Base-by-base conservation (phyloP, 2,888 invertebrate species). In the Melangyna quadrimaculata region DNA sequence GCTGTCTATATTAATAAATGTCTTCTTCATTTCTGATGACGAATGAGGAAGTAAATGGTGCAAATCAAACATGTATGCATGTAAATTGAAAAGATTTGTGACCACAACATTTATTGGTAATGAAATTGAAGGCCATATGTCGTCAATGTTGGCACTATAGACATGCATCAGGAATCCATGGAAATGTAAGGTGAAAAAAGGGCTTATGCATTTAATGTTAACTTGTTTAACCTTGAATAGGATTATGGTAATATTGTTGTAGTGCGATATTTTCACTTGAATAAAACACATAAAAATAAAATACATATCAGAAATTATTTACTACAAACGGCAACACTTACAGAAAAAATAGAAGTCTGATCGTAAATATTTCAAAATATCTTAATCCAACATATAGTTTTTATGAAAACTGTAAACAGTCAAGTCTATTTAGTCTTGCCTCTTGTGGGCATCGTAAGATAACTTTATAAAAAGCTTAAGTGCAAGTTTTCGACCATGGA, bases 1-100 rank as follows among this genome's bases (percentile, higher is more conserved):
- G 43, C 43, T 74, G 65, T 75, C 79, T 53, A 40, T 59, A 74
- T 79, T 63, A 57, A 83, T 83, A 78, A 83, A 48, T n/a, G 48
- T 78, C 51, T 71, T 70, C 57, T 84, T 84, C 59, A 57, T 53
- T 43, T 74, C 17, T 22, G 43, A 65, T 79, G 65, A 53, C 57
- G 32, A 63, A 69, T 37, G 78, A 57, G 53, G 29, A 43, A 51
- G 51, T 70, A 69, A 70, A n/a, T 51, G 71, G 14, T 7, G 19
- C n/a, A n/a, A n/a, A n/a, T n/a, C n/a, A 35, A 35, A 32, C 12
- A 10, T 43, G 35, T 29, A 59, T 59, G 65, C 65, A 77, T 71
- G 77, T 65, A 51, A 8, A 32, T 32, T 32, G 32, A 9, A n/a
- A 48, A 22, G 48, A 43, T 37, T 61, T 17, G 55, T 27, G 53